These are phyloP conservation scores for Trissonchulus sp. DNA, from an alignment of 2,888 invertebrate species.

Conservation along the genomic window DNA sequence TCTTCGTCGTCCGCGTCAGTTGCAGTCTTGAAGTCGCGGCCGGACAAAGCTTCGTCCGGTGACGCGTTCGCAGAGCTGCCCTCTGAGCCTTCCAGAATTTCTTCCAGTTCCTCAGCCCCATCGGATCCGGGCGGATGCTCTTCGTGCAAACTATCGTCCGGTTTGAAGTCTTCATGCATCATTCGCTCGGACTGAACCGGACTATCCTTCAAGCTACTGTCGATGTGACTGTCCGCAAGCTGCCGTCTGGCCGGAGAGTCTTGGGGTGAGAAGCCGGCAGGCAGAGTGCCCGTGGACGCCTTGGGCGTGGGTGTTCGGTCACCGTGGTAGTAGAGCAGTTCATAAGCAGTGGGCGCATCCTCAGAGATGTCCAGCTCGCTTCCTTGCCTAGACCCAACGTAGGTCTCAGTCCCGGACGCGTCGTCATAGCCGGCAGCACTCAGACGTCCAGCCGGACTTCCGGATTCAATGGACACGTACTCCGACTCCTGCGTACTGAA, in stretches of 20 bases:
- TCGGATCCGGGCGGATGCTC: slow-evolving; percentile 29
- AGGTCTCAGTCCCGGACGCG: slow-evolving; percentile 10
- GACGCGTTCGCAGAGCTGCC: slow-evolving; percentile 36
- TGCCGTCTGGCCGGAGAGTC: neutral
- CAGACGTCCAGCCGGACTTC: slow-evolving; percentile 12
- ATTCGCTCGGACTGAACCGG: slow-evolving; percentile 44
- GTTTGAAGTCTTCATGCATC: slow-evolving; percentile 38
- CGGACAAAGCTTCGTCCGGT: slow-evolving; percentile 34
- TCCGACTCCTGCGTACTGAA: neutral
- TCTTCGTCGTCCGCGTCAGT: neutral
- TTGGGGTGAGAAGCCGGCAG: too few species aligned
- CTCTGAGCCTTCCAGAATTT: slow-evolving; percentile 31
- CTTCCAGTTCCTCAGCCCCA: slow-evolving; percentile 29
- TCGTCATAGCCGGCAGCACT: slow-evolving; percentile 2
- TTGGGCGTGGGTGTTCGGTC: neutral
- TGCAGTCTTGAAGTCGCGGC: neutral
- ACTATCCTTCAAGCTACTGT: neutral
- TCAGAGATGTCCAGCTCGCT: neutral
- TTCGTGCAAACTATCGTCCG: slow-evolving; percentile 32
- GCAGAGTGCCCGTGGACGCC: too few species aligned
- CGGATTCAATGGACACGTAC: slow-evolving; percentile 26
- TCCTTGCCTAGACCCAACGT: neutral
- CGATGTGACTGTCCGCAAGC: neutral
- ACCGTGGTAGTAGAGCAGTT: neutral
- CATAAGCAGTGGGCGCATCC: neutral